A percentile compares a stretch with the other conserved stretches of the same genome.
Evolutionary conservation across 2,797 vertebrate species (phyloP).

Genomic region (Epinephelus coioides): DNA sequence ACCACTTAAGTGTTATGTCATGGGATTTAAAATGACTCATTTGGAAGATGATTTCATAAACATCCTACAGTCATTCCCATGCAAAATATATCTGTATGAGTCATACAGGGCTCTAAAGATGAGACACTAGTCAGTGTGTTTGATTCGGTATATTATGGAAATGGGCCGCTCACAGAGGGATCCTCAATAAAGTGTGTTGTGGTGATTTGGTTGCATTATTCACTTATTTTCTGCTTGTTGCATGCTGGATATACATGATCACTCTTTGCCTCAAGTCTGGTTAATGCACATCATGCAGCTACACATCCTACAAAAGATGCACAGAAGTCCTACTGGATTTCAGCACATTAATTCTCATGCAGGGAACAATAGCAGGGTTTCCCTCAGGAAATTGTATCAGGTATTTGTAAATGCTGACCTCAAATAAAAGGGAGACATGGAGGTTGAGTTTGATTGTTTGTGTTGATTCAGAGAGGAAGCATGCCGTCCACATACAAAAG

Average conservation of each 20-base stretch:
- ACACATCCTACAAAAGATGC: constrained; percentile 2
- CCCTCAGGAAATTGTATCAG: neutral
- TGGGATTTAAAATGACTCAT: neutral
- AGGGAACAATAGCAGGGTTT: neutral
- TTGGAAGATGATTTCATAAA: neutral
- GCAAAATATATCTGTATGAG: neutral
- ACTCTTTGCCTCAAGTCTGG: constrained; percentile 28
- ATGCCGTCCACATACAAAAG: constrained; percentile 23
- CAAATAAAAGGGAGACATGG: neutral
- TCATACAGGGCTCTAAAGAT: neutral
- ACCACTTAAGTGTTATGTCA: neutral
- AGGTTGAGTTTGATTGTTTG: constrained; percentile 43
- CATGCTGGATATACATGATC: constrained; percentile 61
- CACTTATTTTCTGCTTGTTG: constrained; percentile 49
- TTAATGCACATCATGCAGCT: neutral
- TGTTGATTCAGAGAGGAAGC: constrained; percentile 44
- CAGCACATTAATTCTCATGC: constrained; percentile 7
- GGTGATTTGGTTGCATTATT: constrained; percentile 46
- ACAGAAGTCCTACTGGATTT: constrained; percentile 1
- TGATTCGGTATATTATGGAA: neutral
- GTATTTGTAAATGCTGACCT: constrained; percentile 7
- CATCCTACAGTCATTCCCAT: neutral
- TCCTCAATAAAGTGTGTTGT: constrained; percentile 4
- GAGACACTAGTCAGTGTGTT: neutral
- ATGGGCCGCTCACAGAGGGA: neutral